These are phyloP conservation scores for Solea senegalensis DNA, from an alignment of 2,113 vertebrate genomes.

Conservation along the genomic window DNA sequence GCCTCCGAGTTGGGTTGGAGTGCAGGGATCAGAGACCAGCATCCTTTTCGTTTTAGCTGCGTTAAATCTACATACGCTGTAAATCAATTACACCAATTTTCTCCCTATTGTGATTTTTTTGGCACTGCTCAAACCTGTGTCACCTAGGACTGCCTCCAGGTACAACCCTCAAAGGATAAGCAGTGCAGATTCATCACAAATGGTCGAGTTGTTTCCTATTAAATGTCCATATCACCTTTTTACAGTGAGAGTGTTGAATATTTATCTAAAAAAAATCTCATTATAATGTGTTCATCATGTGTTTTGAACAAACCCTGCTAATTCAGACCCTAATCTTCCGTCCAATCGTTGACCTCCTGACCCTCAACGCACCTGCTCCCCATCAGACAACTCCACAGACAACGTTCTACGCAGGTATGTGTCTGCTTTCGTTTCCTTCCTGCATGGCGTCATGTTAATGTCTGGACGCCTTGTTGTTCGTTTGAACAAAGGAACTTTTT, in stretches of 20 bases:
- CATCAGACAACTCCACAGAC: background rate
- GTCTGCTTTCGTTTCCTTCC: background rate
- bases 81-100: background rate
- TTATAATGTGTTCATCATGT: too few relatives aligned
- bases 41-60: background rate
- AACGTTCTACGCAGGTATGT: background rate
- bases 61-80: background rate
- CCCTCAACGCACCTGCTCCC: background rate
- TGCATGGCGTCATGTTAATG: background rate
- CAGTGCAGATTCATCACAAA: too few relatives aligned
- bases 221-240: background rate
- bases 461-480: too few relatives aligned
- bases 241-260: background rate
- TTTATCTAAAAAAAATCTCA: too few relatives aligned
- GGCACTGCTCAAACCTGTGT: too few relatives aligned
- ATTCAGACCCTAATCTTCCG: too few relatives aligned
- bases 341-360: background rate
- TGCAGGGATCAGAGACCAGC: conserved; percentile 14
- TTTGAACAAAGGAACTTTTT: background rate
- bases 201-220: background rate
- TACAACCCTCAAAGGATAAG: too few relatives aligned
- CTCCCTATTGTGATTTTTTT: background rate
- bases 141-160: too few relatives aligned
- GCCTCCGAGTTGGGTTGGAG: conserved; percentile 17
- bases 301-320: too few relatives aligned